Evolutionary conservation across 2,888 invertebrate genomes (phyloP), one percentile per base, ranked within the genome.

Genomic region (Epicampocera succincta): DNA sequence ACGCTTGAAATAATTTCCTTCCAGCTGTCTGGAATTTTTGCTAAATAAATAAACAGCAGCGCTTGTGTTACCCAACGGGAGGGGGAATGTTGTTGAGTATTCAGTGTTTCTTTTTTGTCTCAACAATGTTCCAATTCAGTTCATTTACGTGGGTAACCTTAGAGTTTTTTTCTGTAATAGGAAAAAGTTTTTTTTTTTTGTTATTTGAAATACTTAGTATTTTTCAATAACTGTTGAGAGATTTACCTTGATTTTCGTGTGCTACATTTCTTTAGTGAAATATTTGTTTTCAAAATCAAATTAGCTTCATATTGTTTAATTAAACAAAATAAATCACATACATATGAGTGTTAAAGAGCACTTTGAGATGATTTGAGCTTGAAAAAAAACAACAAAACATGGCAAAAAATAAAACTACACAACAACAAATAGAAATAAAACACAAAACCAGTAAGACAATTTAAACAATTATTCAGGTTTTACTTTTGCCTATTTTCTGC

Each of bases 121-220:
- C 13, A 25, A 75, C 12, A 60, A 19, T 44, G 80, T 82, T 78
- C 68, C 77, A 73, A 58, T 65, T 73, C 69, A 69, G 63, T 68
- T 77, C 42, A 81, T 63, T 73, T 68, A 81, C 63, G 66, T 76
- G 46, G 58, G 74, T 78, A 78, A 75, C 71, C 74, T 78, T 75
- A 75, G 60, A 77, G 17, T 74, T 77, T 74, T 42, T 71, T 63
- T 56, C 56, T 65, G 46, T 21, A 65, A 65, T 48, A 29, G 40
- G 5, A 50, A 25, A 56, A 25, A 2, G 5, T 25, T 33, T 33
- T 33, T 33, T 33, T 33, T 25, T 40, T 74, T 15, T 46, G 12
- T 25, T 56, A 42, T 61, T 54, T 29, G 66, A 46, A 13, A 42
- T 17, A 58, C 12, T 9, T 2, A n/a, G n/a, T n/a, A 42, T 48